Base-by-base conservation (phyloP, 1,140 invertebrate genomes). In the Leptinotarsa undecemlineata region DNA sequence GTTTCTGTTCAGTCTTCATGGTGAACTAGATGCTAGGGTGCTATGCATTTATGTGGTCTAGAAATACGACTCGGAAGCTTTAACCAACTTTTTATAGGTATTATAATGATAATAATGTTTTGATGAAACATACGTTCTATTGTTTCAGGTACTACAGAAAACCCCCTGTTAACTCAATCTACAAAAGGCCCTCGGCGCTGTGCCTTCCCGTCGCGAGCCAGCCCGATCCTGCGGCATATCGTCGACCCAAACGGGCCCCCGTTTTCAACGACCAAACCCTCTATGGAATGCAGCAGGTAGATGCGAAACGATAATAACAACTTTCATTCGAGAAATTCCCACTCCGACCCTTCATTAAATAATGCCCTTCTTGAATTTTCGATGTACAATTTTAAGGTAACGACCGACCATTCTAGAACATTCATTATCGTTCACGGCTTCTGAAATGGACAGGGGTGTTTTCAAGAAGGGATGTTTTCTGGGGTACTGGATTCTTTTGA, bases 141-240 rank as follows among this genome's bases (percentile, higher is more conserved):
- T 67, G 74, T 80, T 79, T 21, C 69, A 83, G 81, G 71, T 82
- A 81, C 66, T 78, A 78, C 33, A 74, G 76, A n/a, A 70, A 74
- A 60, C 60, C 71, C 21, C 23, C 68, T 15, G 42, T 77, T 0
- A 73, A 47, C 19, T 33, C 51, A 64, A 21, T 81, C 17, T 82
- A 74, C 26, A 84, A 83, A 76, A 71, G 79, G 47, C 80, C 82
- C 19, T 83, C 82, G 33, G 76, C 81, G 2, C 73, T 84, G 23
- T 81, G 82, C 69, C 67, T 84, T 48, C 82, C 82, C 2, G 78
- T 83, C 17, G 73, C 74, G 23, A 76, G 76, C 67, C 82, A 83
- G 74, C 81, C 78, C 11, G 82, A 84, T 76, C 81, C 81, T 15
- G 78, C 80, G 2, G 63, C 77, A 64, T 70, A 73, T 63, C 68